These are phyloP conservation scores for Silurus meridionalis DNA, from an alignment of 2,113 vertebrate species.

Conservation along the genomic window DNA sequence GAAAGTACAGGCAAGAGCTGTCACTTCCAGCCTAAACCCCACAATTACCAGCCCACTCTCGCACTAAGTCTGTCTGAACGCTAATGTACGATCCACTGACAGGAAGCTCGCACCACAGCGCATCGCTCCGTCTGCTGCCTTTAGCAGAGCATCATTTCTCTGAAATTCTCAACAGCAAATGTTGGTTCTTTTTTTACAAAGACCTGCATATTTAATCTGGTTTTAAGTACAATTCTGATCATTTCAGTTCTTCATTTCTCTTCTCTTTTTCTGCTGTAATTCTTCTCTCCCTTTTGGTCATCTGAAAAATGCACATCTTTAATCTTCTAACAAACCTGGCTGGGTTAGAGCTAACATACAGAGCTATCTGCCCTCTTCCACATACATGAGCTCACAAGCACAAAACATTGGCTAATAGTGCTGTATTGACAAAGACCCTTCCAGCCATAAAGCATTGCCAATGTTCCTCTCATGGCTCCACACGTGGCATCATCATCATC, in stretches of 20 bases:
- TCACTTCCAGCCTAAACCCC: conserved; percentile 36
- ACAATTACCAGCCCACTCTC: conserved; percentile 7
- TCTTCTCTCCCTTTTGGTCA: background rate
- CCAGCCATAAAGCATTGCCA: no score
- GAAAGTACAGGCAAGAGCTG: background rate
- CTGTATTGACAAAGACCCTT: background rate
- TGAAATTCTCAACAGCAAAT: background rate
- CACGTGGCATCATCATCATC: background rate
- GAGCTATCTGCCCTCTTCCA: background rate
- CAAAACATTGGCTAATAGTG: background rate
- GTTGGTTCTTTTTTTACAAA: background rate
- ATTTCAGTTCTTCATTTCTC: background rate
- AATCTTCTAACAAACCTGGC: background rate
- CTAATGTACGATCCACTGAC: background rate
- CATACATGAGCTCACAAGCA: background rate
- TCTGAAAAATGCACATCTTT: no score
- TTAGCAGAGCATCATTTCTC: background rate
- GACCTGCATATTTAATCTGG: background rate
- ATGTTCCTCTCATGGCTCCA: no score
- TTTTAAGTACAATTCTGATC: background rate
- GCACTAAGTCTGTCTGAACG: background rate
- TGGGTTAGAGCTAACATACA: background rate
- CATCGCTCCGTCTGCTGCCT: background rate
- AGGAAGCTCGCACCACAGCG: background rate
- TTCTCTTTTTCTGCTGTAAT: background rate